A percentile compares a stretch with the other conserved stretches of the same genome.
These are phyloP conservation scores for Gastrophryne carolinensis DNA, from an alignment of 2,797 vertebrate species.

Conservation along the genomic window DNA sequence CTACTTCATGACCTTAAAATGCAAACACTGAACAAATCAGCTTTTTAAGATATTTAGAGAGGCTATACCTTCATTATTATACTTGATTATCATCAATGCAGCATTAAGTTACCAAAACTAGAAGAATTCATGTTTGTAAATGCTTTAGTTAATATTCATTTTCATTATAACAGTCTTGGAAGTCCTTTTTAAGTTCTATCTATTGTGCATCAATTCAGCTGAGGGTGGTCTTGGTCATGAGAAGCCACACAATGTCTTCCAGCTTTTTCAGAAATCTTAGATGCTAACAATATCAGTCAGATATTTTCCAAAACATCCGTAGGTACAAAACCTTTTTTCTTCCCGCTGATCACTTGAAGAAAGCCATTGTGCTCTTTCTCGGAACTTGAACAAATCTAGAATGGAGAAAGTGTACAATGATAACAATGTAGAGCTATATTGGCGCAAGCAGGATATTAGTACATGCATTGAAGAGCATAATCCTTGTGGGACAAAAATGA, in stretches of 20 bases:
- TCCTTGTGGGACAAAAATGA: no score
- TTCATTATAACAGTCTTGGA: constrained; percentile 49
- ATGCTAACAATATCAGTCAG: constrained; percentile 69
- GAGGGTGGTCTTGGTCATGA: constrained; percentile 59
- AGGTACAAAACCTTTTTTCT: constrained; percentile 91
- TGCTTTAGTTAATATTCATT: neutral
- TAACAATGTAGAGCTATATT: neutral
- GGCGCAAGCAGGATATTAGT: neutral
- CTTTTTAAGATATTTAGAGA: constrained; percentile 20
- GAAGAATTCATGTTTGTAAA: neutral
- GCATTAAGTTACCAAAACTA: neutral
- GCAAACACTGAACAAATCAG: neutral
- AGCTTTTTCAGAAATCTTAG: constrained; percentile 56
- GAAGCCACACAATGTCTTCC: constrained; percentile 63
- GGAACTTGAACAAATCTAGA: constrained; percentile 87
- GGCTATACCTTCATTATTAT: constrained; percentile 24
- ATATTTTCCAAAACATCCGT: constrained; percentile 87
- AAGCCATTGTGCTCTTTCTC: constrained; percentile 85
- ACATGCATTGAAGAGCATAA: neutral
- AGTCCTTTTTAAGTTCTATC: constrained; percentile 56
- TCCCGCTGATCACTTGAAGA: constrained; percentile 87
- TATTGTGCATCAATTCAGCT: constrained; percentile 57
- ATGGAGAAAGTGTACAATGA: constrained; percentile 44
- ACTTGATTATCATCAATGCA: constrained; percentile 1
- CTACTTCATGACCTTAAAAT: neutral